Evolutionary conservation across 2,113 vertebrate genomes (phyloP), one percentile per base, ranked within the genome.

Genomic region (Phaetusa simplex): DNA sequence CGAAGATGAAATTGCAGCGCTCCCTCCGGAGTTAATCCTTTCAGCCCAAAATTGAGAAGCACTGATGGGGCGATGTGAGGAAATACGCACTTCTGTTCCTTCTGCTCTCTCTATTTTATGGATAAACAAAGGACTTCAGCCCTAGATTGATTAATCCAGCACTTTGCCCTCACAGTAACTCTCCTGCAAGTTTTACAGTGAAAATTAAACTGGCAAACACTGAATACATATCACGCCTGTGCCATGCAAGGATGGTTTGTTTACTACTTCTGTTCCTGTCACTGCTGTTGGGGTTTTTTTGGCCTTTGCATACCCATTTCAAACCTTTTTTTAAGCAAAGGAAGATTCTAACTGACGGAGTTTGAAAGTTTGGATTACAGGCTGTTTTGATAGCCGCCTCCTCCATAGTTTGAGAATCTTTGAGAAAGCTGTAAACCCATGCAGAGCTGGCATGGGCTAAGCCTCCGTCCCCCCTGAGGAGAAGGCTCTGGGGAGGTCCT

Each of bases 1-100:
- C 62, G 45, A 36, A 91, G 73, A 77, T 42, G 64, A 87, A 89
- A 97, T 70, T 89, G 58, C 65, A 26, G 42, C 34, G 56, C 50
- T 95, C 61, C 59, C 83, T 82, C 61, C 85, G 91, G 89, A 95
- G 45, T 79, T 82, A 36, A 87, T 91, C 50, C n/a, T 84, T 95
- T 49, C 91, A 69, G 83, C 67, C 85, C 77, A 14, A 77, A 93
- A 66, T 27, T 72, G 88, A 92, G 86, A 76, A 67, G 71, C 65
- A 26, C 27, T 79, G 65, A 19, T 45, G 61, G 49, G 47, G 40
- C n/a, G n/a, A 5, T 14, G 9, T 3, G 18, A 74, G 40, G 86
- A 72, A 92, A 50, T 24, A 38, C 0, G 1, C 19, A 5, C 17
- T 92, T 79, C 40, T 86, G 23, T 84, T 86, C 47, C 42, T 94